Evolutionary conservation across 2,113 vertebrate genomes (phyloP).

Genomic region (Eclectus roratus): DNA sequence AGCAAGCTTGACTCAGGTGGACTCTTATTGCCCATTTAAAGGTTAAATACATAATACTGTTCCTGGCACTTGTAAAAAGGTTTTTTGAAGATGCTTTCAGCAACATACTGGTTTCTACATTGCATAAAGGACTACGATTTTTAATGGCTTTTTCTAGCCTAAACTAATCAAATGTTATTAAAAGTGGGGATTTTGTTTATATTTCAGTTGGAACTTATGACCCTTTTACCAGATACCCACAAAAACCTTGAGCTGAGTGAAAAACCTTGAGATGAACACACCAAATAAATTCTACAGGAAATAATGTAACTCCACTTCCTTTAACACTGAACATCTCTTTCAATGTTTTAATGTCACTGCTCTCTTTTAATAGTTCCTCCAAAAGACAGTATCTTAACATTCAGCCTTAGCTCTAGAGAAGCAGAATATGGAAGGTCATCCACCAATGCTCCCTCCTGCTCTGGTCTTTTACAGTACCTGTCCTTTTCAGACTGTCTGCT

Average conservation of each 20-base stretch:
- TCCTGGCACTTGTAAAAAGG: constrained; percentile 26
- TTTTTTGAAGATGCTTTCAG: constrained; percentile 4
- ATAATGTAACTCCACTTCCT: neutral
- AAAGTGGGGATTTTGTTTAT: neutral
- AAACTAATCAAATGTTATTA: neutral
- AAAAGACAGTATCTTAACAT: neutral
- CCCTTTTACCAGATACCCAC: neutral
- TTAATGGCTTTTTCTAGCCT: neutral
- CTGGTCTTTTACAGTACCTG: neutral
- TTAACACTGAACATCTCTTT: neutral
- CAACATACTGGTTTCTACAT: neutral
- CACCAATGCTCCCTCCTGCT: neutral
- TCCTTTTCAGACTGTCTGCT: neutral
- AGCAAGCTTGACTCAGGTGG: neutral
- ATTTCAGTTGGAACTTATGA: constrained; percentile 4
- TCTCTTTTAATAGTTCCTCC: neutral
- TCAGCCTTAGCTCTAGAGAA: neutral
- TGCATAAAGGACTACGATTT: neutral
- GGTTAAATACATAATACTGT: constrained; percentile 6
- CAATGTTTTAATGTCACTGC: neutral
- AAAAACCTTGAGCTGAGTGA: neutral
- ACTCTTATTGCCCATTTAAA: neutral
- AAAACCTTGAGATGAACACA: neutral
- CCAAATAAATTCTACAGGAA: neutral
- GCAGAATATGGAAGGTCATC: neutral